A percentile compares a stretch with the other conserved stretches of the same genome.
phyloP scores from a whole-genome alignment of 1,140 invertebrate species.

The Papilio glaucus region DNA sequence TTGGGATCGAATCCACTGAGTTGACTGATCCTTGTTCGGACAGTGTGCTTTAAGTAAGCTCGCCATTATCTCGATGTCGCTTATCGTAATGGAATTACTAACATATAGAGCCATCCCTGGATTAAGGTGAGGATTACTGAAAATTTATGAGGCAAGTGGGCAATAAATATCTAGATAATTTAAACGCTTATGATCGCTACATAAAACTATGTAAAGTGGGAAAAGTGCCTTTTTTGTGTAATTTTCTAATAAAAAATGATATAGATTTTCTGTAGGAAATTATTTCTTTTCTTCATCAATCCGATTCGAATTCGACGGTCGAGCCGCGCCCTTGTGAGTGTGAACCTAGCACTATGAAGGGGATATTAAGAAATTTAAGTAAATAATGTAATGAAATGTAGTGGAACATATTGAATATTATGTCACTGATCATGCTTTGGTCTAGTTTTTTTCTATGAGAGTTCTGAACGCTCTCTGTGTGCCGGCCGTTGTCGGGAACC shows the following conservation, averaged over 20 bases:
- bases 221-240: background rate
- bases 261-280: background rate
- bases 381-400: too few species aligned
- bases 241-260: background rate
- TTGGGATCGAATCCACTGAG: slow-evolving; percentile 4
- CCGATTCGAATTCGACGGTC: too few species aligned
- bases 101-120: slow-evolving; percentile 44
- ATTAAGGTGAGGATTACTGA: slow-evolving; percentile 49
- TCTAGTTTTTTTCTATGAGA: too few species aligned
- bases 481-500: too few species aligned
- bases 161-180: slow-evolving; percentile 35
- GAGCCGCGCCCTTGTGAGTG: too few species aligned
- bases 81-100: slow-evolving; percentile 47
- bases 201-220: slow-evolving; percentile 12
- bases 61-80: slow-evolving; percentile 42
- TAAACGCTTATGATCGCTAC: background rate
- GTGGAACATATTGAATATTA: too few species aligned
- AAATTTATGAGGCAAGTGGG: slow-evolving; percentile 39
- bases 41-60: slow-evolving; percentile 43
- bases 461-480: too few species aligned
- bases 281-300: too few species aligned
- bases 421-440: too few species aligned
- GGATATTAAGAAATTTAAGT: too few species aligned
- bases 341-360: too few species aligned
- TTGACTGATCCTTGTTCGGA: slow-evolving; percentile 44